Evolutionary conservation across 2,888 invertebrate species (phyloP).

Genomic region (Drosophila engyochracea): DNA sequence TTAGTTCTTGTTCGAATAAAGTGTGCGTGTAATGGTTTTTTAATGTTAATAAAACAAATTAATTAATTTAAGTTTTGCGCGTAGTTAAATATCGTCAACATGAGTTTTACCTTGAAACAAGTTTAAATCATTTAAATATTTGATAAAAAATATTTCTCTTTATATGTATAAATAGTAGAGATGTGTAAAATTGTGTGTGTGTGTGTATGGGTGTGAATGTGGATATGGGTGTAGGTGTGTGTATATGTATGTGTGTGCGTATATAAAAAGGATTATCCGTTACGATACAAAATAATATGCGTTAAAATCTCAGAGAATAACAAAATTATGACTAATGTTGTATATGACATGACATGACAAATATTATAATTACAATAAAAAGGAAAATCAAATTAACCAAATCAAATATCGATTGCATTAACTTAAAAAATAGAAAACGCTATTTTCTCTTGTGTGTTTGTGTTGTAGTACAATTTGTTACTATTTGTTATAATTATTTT

Average conservation of each 20-base stretch:
- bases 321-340: constrained; percentile 53
- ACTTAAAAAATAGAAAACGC: constrained; percentile 50
- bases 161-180: constrained; percentile 65
- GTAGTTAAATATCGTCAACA: constrained; percentile 54
- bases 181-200: constrained; percentile 20
- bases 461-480: constrained; percentile 60
- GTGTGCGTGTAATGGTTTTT: constrained; percentile 36
- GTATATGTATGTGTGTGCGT: constrained; percentile 52
- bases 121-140: constrained; percentile 61
- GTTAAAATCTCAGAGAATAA: constrained; percentile 75
- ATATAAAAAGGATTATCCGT: constrained; percentile 51
- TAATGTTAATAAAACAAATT: constrained; percentile 61
- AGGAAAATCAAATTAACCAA: constrained; percentile 52
- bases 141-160: constrained; percentile 68
- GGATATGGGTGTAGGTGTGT: constrained; percentile 5
- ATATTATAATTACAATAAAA: constrained; percentile 45
- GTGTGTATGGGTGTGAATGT: constrained; percentile 17
- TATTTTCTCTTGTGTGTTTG: constrained; percentile 24
- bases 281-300: constrained; percentile 54
- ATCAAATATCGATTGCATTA: constrained; percentile 53
- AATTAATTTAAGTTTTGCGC: constrained; percentile 79
- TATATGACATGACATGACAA: constrained; percentile 57
- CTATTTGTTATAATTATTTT: constrained; percentile 24
- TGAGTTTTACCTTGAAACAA: constrained; percentile 63
- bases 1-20: constrained; percentile 56